These are phyloP conservation scores for Rosalia funebris DNA, from an alignment of 2,888 invertebrate genomes.

Conservation along the genomic window DNA sequence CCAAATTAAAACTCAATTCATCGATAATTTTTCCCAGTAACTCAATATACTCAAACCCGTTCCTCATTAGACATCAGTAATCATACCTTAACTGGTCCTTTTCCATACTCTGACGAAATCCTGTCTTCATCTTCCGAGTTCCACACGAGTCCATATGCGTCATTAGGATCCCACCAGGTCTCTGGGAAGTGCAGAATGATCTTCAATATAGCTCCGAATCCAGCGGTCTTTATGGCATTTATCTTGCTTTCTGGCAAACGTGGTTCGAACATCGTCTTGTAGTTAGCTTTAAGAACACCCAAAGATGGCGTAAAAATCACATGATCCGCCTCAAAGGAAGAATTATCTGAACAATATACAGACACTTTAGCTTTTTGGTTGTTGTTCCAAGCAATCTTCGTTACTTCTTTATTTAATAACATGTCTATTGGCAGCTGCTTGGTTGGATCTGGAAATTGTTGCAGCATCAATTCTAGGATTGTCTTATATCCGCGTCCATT, in stretches of 20 bases:
- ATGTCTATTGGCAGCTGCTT: constrained; percentile 45
- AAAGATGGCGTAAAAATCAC: constrained; percentile 69
- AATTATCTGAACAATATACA: constrained; percentile 65
- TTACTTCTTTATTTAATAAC: constrained; percentile 45
- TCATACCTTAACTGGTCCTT: neutral
- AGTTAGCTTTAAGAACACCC: constrained; percentile 47
- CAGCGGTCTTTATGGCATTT: constrained; percentile 43
- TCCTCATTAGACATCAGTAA: too few relatives aligned
- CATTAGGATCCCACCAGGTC: constrained; percentile 43
- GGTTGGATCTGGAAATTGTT: constrained; percentile 45
- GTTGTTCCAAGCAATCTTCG: constrained; percentile 39
- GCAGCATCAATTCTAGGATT: constrained; percentile 72
- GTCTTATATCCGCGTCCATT: constrained; percentile 75
- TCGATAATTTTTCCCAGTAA: too few relatives aligned
- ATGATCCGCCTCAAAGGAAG: constrained; percentile 66
- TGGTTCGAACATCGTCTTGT: constrained; percentile 43
- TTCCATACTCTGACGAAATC: constrained; percentile 3
- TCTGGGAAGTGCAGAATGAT: constrained; percentile 43
- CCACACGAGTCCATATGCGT: constrained; percentile 40
- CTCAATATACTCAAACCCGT: too few relatives aligned
- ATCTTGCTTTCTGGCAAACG: constrained; percentile 40
- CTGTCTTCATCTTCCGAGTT: constrained; percentile 45
- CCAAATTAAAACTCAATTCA: too few relatives aligned
- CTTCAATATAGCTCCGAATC: constrained; percentile 47
- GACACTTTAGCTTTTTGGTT: constrained; percentile 30